phyloP scores from a whole-genome alignment of 1,140 invertebrate genomes.

The Macrostomum lignano region DNA sequence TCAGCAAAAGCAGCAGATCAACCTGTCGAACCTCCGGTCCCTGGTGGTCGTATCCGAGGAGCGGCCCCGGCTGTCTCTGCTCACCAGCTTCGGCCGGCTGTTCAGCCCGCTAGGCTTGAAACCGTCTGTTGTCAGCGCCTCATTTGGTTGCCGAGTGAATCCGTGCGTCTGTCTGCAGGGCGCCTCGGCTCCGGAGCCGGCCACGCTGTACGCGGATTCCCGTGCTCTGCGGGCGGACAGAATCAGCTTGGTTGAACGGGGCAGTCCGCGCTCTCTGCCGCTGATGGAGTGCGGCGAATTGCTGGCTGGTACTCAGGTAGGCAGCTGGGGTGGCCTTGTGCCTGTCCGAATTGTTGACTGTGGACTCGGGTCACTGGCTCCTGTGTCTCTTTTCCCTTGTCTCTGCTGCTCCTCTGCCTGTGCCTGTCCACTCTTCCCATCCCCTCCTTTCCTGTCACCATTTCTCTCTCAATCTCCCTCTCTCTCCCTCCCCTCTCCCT shows the following conservation, averaged over 20 bases:
- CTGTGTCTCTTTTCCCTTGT: too few species aligned
- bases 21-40: conserved; percentile 68
- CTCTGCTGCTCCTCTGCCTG: too few species aligned
- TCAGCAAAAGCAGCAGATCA: too few species aligned
- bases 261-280: conserved; percentile 80
- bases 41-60: conserved; percentile 96
- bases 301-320: too few species aligned
- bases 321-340: too few species aligned
- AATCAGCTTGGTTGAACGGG: conserved; percentile 31
- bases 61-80: conserved; percentile 67
- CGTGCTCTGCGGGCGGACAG: conserved; percentile 54
- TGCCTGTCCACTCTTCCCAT: too few species aligned
- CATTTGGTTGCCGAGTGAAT: conserved; percentile 93
- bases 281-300: conserved; percentile 84
- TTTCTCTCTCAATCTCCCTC: too few species aligned
- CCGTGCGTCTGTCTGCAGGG: conserved; percentile 94
- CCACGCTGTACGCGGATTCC: conserved; percentile 83
- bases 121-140: conserved; percentile 76
- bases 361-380: too few species aligned
- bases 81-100: conserved; percentile 78
- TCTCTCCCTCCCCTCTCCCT: too few species aligned
- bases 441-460: too few species aligned
- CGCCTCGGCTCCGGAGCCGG: conserved; percentile 81
- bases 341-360: too few species aligned
- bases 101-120: conserved; percentile 76